Conservation (phyloP, 2,113 vertebrate genomes). For the Syngnathus scovelli region DNA sequence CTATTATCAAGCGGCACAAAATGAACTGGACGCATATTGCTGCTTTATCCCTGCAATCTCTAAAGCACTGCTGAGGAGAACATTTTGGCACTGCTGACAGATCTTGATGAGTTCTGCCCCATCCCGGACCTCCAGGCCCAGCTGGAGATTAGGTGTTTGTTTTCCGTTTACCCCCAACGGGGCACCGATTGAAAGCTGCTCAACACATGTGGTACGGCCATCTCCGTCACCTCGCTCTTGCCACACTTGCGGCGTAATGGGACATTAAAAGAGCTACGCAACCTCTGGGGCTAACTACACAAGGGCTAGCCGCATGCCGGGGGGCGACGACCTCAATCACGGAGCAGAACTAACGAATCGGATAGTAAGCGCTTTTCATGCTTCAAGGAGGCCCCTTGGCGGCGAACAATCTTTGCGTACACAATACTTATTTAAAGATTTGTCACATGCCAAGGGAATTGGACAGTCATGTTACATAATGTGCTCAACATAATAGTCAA, state of each 20-base stretch:
- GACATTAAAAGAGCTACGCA: slow-evolving; percentile 29
- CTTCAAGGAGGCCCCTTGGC: slow-evolving; percentile 40
- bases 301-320: slow-evolving; percentile 17
- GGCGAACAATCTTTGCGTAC: slow-evolving; percentile 56
- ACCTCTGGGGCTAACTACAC: not conserved
- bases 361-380: slow-evolving; percentile 56
- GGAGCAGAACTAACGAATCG: slow-evolving; percentile 65
- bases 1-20: slow-evolving; percentile 31
- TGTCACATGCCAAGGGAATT: slow-evolving; percentile 34
- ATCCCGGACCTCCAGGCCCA: slow-evolving; percentile 44
- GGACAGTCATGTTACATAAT: not conserved
- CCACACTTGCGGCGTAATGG: slow-evolving; percentile 53
- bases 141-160: slow-evolving; percentile 60
- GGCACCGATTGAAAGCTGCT: slow-evolving; percentile 46
- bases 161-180: slow-evolving; percentile 50
- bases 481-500: not conserved
- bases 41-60: slow-evolving; percentile 47
- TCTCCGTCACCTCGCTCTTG: slow-evolving; percentile 45
- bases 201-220: slow-evolving; percentile 26
- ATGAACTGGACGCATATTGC: slow-evolving; percentile 43
- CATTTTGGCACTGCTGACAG: slow-evolving; percentile 43
- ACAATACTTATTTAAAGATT: slow-evolving; percentile 64
- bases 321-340: slow-evolving; percentile 58
- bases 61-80: slow-evolving; percentile 52
- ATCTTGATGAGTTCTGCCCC: slow-evolving; percentile 59